Conservation (phyloP, 2,888 invertebrate species). For the Coleophora flavipennella region DNA sequence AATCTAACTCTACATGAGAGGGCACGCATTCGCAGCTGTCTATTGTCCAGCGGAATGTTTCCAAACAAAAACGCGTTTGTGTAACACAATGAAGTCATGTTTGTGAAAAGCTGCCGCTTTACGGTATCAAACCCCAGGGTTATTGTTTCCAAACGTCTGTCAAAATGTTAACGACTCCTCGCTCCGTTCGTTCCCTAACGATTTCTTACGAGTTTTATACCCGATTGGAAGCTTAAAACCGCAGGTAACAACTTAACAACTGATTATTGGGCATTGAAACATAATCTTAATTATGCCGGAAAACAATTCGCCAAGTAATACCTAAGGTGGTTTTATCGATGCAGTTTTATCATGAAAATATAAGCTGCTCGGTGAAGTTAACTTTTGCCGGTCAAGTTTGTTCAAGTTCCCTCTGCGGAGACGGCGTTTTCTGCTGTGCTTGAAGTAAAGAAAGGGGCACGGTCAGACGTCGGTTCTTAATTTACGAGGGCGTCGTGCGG, state of each 20-base stretch:
- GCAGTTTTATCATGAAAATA: slow-evolving; percentile 43
- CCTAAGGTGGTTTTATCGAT: slow-evolving; percentile 39
- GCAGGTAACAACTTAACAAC: slow-evolving; percentile 16
- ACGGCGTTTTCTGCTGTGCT: slow-evolving; percentile 20
- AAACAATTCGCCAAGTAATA: slow-evolving; percentile 54
- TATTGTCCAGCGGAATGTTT: slow-evolving; percentile 12
- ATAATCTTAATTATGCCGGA: slow-evolving; percentile 62
- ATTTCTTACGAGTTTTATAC: slow-evolving; percentile 28
- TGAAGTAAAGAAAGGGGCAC: slow-evolving; percentile 52
- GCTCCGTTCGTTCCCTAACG: slow-evolving; percentile 17
- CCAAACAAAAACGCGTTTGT: slow-evolving; percentile 11
- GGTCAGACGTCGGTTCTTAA: slow-evolving; percentile 55
- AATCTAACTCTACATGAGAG: slow-evolving; percentile 11
- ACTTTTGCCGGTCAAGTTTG: slow-evolving; percentile 34
- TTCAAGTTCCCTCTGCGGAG: slow-evolving; percentile 24
- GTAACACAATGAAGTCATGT: slow-evolving; percentile 35
- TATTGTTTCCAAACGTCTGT: slow-evolving; percentile 41
- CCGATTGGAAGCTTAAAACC: slow-evolving; percentile 24
- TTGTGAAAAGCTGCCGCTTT: slow-evolving; percentile 30
- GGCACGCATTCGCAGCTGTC: slow-evolving; percentile 16
- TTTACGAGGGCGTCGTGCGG: slow-evolving; percentile 48
- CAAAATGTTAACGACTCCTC: slow-evolving; percentile 26
- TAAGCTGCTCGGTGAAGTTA: slow-evolving; percentile 32
- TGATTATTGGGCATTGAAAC: slow-evolving; percentile 55
- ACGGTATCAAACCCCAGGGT: slow-evolving; percentile 27